Evolutionary conservation across 2,888 invertebrate genomes (phyloP), one percentile per base, ranked within the genome.

Genomic region (Stomorhina lunata): DNA sequence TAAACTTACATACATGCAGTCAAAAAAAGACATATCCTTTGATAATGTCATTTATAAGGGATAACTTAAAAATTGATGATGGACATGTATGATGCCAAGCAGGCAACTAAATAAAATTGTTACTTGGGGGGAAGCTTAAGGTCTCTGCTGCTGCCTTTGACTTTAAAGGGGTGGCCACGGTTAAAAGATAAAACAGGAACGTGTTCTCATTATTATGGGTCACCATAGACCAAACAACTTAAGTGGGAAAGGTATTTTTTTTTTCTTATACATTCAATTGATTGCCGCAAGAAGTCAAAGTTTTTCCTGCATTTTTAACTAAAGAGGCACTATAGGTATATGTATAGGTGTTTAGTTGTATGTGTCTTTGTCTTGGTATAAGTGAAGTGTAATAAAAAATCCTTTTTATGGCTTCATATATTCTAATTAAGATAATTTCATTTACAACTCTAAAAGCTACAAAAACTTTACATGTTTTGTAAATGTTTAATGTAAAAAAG

Each of bases 381-480:
- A 55, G 20, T 57, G 7, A 15, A 50, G 7, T 69, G 77, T 75
- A 84, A 85, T 85, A 84, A 87, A n/a, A 86, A 87, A 85, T 78
- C 84, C 75, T 82, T 85, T 86, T 87, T 86, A 87, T 86, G 84
- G 84, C 86, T 81, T 86, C 85, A 86, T 87, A 86, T 86, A 86
- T 87, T 87, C 87, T 86, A 87, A 87, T 87, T 87, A 86, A 85
- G 85, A 84, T 84, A 86, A 86, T 87, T 87, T 85, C 84, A 84
- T 76, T 84, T 79, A 80, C 80, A 76, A 66, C 17, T 48, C 43
- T 65, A 17, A 40, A 40, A 20, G 20, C 37, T 43, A 25, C 17
- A n/a, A 53, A 50, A 57, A 32, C 29, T 79, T 37, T 68, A 66
- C 37, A 76, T 40, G 63, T 55, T 53, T 29, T 53, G 40, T 71